Conservation (phyloP, 1,140 invertebrate genomes). For the Heliconius himera region DNA sequence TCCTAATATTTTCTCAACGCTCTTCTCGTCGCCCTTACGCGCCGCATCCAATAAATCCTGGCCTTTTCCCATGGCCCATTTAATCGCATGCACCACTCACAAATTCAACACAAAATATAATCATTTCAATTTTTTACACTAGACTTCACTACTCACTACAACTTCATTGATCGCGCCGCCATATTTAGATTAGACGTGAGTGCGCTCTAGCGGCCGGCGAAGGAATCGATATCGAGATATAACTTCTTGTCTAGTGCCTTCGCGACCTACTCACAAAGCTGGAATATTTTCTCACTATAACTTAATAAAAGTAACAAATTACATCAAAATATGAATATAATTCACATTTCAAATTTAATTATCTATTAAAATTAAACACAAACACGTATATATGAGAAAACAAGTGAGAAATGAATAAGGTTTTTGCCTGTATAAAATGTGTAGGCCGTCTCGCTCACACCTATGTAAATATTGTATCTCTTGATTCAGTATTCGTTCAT, state of each 20-base stretch:
- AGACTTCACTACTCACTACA: constrained; percentile 84
- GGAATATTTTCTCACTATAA: constrained; percentile 6
- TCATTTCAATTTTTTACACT: constrained; percentile 83
- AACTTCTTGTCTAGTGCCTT: constrained; percentile 29
- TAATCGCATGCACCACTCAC: constrained; percentile 78
- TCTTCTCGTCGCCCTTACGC: constrained; percentile 92
- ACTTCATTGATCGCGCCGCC: constrained; percentile 90
- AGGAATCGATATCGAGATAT: constrained; percentile 67
- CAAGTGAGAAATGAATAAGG: constrained; percentile 20
- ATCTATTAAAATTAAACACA: not conserved
- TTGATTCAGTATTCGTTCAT: constrained; percentile 23
- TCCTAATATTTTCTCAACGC: constrained; percentile 95
- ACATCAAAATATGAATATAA: not conserved
- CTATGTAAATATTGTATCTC: not conserved
- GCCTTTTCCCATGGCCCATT: constrained; percentile 95
- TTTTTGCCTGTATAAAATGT: constrained; percentile 15
- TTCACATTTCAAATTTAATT: constrained; percentile 3
- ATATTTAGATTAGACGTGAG: constrained; percentile 83
- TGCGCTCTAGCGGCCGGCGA: constrained; percentile 78
- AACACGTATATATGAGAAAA: constrained; percentile 13
- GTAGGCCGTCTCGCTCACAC: constrained; percentile 21
- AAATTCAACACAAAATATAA: constrained; percentile 70
- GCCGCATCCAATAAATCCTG: constrained; percentile 97
- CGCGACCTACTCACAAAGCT: constrained; percentile 36
- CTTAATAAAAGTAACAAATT: not conserved